phyloP scores from a whole-genome alignment of 2,888 invertebrate species.

The Stenurella melanura region DNA sequence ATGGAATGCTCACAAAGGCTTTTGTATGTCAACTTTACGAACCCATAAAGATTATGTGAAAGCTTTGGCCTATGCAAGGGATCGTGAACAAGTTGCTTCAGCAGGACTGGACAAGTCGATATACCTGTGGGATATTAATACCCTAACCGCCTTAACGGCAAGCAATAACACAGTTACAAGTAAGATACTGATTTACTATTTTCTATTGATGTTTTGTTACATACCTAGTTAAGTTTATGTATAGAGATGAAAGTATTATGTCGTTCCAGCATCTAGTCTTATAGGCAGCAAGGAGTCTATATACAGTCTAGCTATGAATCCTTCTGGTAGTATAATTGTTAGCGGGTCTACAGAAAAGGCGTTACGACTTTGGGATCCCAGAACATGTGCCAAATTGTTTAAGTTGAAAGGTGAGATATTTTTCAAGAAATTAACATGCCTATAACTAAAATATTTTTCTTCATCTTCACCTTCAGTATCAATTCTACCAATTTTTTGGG shows the following conservation, averaged over 20 bases:
- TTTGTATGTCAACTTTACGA: constrained; percentile 98
- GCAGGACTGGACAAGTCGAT: constrained; percentile 98
- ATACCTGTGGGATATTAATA: constrained; percentile 99
- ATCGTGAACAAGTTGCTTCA: constrained; percentile 96
- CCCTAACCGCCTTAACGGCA: constrained; percentile 96
- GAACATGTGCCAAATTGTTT: constrained; percentile 94
- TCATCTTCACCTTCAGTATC: no score
- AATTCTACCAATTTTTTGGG: no score
- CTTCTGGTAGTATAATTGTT: constrained; percentile 94
- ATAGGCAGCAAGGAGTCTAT: constrained; percentile 98
- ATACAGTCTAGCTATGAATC: constrained; percentile 99
- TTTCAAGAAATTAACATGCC: neutral
- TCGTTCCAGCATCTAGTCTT: constrained; percentile 87
- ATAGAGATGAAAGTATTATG: neutral
- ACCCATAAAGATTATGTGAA: constrained; percentile 99
- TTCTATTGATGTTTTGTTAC: neutral
- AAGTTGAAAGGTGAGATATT: constrained; percentile 85
- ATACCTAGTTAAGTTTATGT: no score
- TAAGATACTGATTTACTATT: constrained; percentile 71
- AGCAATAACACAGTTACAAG: constrained; percentile 99
- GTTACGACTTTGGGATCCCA: constrained; percentile 96
- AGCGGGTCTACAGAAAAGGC: constrained; percentile 98
- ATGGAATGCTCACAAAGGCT: constrained; percentile 99
- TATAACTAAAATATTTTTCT: no score
- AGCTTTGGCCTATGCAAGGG: constrained; percentile 97